These are phyloP conservation scores for Epinotia demarniana DNA, from an alignment of 2,888 invertebrate genomes.

Conservation along the genomic window DNA sequence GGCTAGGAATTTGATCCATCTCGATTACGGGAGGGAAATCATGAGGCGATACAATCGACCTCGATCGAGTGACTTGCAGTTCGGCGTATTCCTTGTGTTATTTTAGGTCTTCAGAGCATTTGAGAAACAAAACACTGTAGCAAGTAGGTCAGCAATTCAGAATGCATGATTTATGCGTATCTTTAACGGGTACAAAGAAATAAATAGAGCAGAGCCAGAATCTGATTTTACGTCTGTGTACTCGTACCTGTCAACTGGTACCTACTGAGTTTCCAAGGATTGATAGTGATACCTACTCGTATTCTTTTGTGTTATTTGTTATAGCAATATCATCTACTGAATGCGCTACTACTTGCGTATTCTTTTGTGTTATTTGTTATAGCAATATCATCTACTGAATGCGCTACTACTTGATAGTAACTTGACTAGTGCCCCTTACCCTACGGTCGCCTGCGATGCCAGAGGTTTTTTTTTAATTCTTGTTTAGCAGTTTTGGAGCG, in stretches of 20 bases:
- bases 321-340: too few relatives aligned
- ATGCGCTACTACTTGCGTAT: too few relatives aligned
- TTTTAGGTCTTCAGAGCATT: conserved; percentile 25
- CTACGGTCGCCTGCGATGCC: too few relatives aligned
- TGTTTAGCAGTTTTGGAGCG: too few relatives aligned
- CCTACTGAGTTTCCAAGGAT: not conserved
- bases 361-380: not conserved
- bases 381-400: not conserved
- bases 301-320: too few relatives aligned
- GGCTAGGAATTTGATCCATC: conserved; percentile 48
- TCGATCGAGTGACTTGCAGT: conserved; percentile 44
- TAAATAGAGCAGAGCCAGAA: not conserved
- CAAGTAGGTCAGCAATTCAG: not conserved
- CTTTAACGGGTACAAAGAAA: not conserved
- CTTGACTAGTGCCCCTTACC: too few relatives aligned
- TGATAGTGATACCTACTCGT: not conserved
- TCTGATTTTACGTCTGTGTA: not conserved
- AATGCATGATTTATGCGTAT: not conserved
- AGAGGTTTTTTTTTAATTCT: too few relatives aligned
- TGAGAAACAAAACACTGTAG: conserved; percentile 7
- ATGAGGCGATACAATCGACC: conserved; percentile 56
- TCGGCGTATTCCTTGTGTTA: conserved; percentile 44
- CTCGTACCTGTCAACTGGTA: not conserved
- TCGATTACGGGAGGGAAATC: conserved; percentile 58
- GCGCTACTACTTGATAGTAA: too few relatives aligned